Base-by-base conservation (phyloP, 1,140 invertebrate species). In the Hyphantria cunea region DNA sequence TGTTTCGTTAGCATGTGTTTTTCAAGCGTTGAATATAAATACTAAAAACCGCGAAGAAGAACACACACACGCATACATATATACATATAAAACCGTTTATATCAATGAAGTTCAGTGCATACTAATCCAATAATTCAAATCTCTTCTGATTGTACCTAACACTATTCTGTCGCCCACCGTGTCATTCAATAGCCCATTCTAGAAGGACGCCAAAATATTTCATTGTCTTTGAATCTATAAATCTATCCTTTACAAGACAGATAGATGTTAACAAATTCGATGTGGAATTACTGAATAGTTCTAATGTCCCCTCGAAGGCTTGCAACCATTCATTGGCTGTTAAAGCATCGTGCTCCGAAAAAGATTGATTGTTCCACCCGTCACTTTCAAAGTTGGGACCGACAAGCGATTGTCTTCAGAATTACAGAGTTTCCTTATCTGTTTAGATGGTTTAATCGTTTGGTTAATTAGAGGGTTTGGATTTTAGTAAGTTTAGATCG, bases 281-380 rank as follows among this genome's bases (percentile, higher is more conserved):
- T 60, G 56, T 60, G 56, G 56, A 60, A 60, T 60, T 60, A 50
- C 48, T 42, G 48, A 60, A 51, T 60, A 60, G 56, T 60, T 50
- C 37, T 34, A 72, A 65, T 47, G 59, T 53, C 50, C 37, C 42
- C 15, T 41, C 14, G 25, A 51, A 42, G 14, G 12, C 47, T 17
- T 32, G 12, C 17, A 51, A 25, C 56, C 56, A 42, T 54, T 63
- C 51, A 64, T 56, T 50, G 32, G 48, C 31, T 34, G 17, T 45
- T 44, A 41, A 64, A 55, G 6, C 17, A 25, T 49, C 47, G 14
- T 7, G 12, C 9, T 42, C 33, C 56, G 62, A 64, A 56, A 51
- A 50, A 64, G 62, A 64, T 64, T 64, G 62, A 64, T 64, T 41
- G 45, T 44, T 14, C 7, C 10, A 14, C 50, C 17, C 41, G 50